A percentile compares a stretch with the other conserved stretches of the same genome.
These are phyloP conservation scores for Amblyopsis rosae DNA, from an alignment of 2,113 vertebrate species.

Conservation along the genomic window DNA sequence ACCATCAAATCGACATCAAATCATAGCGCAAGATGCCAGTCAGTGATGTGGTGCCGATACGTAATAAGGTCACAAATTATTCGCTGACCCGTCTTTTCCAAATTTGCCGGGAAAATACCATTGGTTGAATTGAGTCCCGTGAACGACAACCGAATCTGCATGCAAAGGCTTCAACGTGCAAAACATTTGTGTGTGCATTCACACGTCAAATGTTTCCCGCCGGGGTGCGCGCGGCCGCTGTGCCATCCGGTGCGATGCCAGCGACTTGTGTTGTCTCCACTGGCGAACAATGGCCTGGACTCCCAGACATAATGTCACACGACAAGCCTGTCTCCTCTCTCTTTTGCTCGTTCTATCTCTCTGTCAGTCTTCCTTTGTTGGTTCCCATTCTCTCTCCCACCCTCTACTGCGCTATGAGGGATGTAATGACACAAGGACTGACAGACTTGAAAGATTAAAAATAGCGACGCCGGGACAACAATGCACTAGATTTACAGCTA, in stretches of 20 bases:
- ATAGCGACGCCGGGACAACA: constrained; percentile 41
- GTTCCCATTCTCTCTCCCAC: constrained; percentile 3
- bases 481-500: constrained; percentile 40
- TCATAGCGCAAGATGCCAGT: no score
- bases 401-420: constrained; percentile 43
- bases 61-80: no score
- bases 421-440: constrained; percentile 39
- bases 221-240: constrained; percentile 14
- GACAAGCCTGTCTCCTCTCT: constrained; percentile 48
- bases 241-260: constrained; percentile 37
- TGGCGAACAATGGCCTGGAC: constrained; percentile 49
- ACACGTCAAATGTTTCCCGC: constrained; percentile 32
- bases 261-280: constrained; percentile 54
- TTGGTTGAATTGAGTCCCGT: no score
- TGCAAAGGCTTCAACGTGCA: no score
- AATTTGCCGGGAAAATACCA: no score
- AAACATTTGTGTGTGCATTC: constrained; percentile 1
- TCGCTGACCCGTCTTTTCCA: no score
- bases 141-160: no score
- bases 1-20: no score
- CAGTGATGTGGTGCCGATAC: no score
- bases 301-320: constrained; percentile 52
- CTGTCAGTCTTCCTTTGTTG: constrained; percentile 2
- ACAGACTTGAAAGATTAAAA: constrained; percentile 40
- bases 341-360: constrained; percentile 7